A percentile compares a stretch with the other conserved stretches of the same genome.
phyloP scores from a whole-genome alignment of 1,140 invertebrate genomes.

The Drosophila neocordata region DNA sequence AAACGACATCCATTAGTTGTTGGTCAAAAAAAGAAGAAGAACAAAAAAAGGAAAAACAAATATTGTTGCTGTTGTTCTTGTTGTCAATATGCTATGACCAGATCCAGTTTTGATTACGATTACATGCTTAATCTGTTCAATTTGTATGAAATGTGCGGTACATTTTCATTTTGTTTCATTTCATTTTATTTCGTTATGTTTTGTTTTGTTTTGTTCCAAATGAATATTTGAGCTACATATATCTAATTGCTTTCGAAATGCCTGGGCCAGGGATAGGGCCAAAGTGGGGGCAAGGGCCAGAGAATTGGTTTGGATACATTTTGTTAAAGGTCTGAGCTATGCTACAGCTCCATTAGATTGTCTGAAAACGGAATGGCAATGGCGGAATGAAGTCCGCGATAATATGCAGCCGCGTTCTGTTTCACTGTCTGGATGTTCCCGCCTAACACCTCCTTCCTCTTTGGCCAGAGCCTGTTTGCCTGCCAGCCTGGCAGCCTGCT shows the following conservation, averaged over 20 bases:
- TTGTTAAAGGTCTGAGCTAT: no score
- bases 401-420: constrained; percentile 12
- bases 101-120: constrained; percentile 16
- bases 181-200: not conserved
- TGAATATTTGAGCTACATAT: constrained; percentile 29
- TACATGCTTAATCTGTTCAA: constrained; percentile 18
- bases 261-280: not conserved
- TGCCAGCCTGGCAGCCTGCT: not conserved
- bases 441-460: not conserved
- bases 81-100: constrained; percentile 6
- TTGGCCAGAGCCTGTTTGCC: not conserved
- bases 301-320: no score
- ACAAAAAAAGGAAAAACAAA: not conserved
- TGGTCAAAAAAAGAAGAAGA: not conserved
- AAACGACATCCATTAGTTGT: not conserved
- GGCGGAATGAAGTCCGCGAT: constrained; percentile 21
- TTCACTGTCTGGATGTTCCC: not conserved
- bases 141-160: constrained; percentile 14
- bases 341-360: constrained; percentile 19
- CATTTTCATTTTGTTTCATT: constrained; percentile 12
- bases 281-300: not conserved
- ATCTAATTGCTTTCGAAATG: constrained; percentile 26
- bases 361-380: constrained; percentile 10
- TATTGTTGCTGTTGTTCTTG: not conserved
- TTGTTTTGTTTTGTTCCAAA: constrained; percentile 9